These are phyloP conservation scores for Abscondita cerata DNA, from an alignment of 2,888 invertebrate species.

Conservation along the genomic window DNA sequence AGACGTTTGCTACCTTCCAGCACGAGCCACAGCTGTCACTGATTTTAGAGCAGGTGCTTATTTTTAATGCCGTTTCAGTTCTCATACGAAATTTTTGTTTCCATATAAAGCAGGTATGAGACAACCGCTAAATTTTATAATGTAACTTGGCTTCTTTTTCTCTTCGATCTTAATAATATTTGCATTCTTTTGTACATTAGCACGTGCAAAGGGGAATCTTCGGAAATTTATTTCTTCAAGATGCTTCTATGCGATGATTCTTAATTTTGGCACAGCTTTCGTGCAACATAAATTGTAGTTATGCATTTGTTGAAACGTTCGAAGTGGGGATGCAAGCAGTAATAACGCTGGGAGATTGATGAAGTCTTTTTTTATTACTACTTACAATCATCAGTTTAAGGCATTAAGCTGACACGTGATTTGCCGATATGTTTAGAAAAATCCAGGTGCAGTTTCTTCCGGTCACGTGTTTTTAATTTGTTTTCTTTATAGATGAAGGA, in stretches of 20 bases:
- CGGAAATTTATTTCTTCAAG: conserved; percentile 13
- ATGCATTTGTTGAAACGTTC: too few relatives aligned
- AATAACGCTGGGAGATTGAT: not conserved
- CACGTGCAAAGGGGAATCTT: conserved; percentile 14
- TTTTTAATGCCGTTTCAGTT: conserved; percentile 15
- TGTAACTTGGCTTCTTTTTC: not conserved
- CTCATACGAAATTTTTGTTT: conserved; percentile 20
- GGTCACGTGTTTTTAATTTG: conserved; percentile 41
- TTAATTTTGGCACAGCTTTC: not conserved
- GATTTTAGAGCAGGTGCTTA: conserved; percentile 28
- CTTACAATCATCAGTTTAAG: not conserved
- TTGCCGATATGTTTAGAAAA: conserved; percentile 18
- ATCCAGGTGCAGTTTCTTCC: conserved; percentile 38
- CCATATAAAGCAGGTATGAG: conserved; percentile 24
- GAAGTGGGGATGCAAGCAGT: too few relatives aligned
- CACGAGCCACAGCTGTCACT: conserved; percentile 33
- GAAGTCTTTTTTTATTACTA: not conserved
- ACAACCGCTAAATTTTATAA: conserved; percentile 14
- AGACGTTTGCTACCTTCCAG: conserved; percentile 21
- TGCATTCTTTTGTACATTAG: not conserved
- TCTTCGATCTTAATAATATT: not conserved
- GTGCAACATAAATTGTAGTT: too few relatives aligned
- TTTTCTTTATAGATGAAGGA: conserved; percentile 27
- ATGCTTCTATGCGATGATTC: not conserved
- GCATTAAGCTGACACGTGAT: not conserved